Evolutionary conservation across 2,888 invertebrate genomes (phyloP).

Genomic region (Salticus scenicus): DNA sequence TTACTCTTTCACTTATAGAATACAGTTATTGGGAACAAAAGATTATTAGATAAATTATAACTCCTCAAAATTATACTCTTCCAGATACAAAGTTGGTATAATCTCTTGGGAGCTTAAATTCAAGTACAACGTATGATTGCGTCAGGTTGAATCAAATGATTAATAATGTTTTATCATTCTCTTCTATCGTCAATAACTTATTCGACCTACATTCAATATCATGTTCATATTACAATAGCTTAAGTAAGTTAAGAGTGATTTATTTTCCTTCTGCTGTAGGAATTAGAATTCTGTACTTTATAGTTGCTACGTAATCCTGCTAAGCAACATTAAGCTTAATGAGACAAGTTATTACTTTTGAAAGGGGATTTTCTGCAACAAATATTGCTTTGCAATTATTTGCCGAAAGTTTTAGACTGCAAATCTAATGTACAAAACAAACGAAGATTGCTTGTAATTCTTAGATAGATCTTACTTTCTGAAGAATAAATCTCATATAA

Average conservation of each 20-base stretch:
- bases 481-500: no score
- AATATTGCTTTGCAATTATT: no score
- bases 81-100: constrained; percentile 31
- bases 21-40: no score
- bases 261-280: constrained; percentile 11
- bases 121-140: constrained; percentile 39
- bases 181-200: neutral
- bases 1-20: no score
- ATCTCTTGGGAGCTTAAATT: constrained; percentile 34
- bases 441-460: no score
- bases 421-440: no score
- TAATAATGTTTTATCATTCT: constrained; percentile 46
- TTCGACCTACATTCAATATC: constrained; percentile 27
- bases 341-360: no score
- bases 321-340: no score
- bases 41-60: constrained; percentile 35
- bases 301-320: no score
- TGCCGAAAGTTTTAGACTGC: no score
- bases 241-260: constrained; percentile 47
- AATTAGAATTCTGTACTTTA: neutral
- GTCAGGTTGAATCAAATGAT: constrained; percentile 52
- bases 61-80: constrained; percentile 7
- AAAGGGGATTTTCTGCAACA: no score
- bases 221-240: constrained; percentile 34
- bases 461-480: no score